Evolutionary conservation across 2,888 invertebrate genomes (phyloP).

Genomic region (Apeira syringaria): DNA sequence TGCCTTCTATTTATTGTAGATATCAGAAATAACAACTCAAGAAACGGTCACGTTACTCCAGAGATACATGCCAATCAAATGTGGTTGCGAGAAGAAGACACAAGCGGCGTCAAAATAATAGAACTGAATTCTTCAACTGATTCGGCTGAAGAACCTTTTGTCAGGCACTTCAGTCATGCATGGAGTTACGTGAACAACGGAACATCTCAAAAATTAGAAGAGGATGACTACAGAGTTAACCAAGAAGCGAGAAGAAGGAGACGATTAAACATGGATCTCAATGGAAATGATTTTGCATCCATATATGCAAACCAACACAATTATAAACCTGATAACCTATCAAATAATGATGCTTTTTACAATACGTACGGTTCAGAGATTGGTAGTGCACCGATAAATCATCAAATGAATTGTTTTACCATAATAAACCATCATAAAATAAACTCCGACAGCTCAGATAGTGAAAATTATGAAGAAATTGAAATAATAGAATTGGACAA

Average conservation of each 20-base stretch:
- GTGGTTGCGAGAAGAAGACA: conserved; percentile 45
- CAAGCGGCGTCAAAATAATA: conserved; percentile 52
- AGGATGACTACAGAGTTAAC: conserved; percentile 42
- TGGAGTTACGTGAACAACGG: conserved; percentile 44
- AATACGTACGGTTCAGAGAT: conserved; percentile 20
- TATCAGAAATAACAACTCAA: conserved; percentile 30
- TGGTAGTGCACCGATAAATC: conserved; percentile 31
- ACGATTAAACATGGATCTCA: conserved; percentile 27
- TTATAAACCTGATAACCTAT: conserved; percentile 12
- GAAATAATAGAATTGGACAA: conserved; percentile 34
- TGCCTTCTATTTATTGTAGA: conserved; percentile 42
- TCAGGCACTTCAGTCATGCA: conserved; percentile 32
- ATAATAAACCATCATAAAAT: conserved; percentile 48
- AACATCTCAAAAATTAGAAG: conserved; percentile 29
- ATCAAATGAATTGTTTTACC: conserved; percentile 51
- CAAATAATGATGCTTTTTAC: conserved; percentile 22
- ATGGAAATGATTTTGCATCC: conserved; percentile 18
- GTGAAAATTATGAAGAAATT: conserved; percentile 31
- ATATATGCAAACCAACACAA: conserved; percentile 16
- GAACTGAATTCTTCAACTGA: conserved; percentile 54
- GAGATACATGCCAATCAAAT: conserved; percentile 43
- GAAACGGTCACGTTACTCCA: conserved; percentile 34
- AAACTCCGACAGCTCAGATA: conserved; percentile 51
- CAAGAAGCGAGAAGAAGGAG: conserved; percentile 46
- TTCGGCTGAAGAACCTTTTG: conserved; percentile 30